These are phyloP conservation scores for Lamprotornis superbus DNA, from an alignment of 2,113 vertebrate species.

Conservation along the genomic window DNA sequence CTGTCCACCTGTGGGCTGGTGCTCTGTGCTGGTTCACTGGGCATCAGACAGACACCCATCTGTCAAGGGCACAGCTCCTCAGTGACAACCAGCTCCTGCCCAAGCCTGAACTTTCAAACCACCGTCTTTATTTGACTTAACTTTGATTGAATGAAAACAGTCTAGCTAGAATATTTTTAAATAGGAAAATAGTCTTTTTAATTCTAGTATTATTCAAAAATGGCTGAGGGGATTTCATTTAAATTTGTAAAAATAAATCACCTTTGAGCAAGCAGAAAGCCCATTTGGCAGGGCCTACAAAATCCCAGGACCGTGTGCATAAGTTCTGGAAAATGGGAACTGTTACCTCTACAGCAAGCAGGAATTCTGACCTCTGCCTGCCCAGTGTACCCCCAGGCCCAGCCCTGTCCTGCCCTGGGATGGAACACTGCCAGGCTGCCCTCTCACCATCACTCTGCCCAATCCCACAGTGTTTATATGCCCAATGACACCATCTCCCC, in stretches of 20 bases:
- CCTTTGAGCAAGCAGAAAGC: slow-evolving; percentile 10
- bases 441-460: background rate
- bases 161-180: slow-evolving; percentile 17
- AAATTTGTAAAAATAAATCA: slow-evolving; percentile 58
- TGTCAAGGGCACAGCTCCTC: background rate
- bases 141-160: slow-evolving; percentile 62
- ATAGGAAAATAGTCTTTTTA: slow-evolving; percentile 36
- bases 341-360: background rate
- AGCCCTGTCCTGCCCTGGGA: background rate
- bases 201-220: slow-evolving; percentile 31
- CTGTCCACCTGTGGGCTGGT: background rate
- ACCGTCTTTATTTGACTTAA: slow-evolving; percentile 40
- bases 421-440: background rate
- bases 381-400: background rate
- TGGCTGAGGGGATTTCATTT: slow-evolving; percentile 8
- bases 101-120: slow-evolving; percentile 34
- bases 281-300: background rate
- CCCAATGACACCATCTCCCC: background rate
- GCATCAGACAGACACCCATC: background rate
- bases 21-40: background rate
- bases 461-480: background rate
- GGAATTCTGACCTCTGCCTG: background rate
- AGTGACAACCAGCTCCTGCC: background rate
- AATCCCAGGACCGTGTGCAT: background rate
- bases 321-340: background rate